These are phyloP conservation scores for Telmatherina bonti DNA, from an alignment of 2,797 vertebrate species.

Conservation along the genomic window DNA sequence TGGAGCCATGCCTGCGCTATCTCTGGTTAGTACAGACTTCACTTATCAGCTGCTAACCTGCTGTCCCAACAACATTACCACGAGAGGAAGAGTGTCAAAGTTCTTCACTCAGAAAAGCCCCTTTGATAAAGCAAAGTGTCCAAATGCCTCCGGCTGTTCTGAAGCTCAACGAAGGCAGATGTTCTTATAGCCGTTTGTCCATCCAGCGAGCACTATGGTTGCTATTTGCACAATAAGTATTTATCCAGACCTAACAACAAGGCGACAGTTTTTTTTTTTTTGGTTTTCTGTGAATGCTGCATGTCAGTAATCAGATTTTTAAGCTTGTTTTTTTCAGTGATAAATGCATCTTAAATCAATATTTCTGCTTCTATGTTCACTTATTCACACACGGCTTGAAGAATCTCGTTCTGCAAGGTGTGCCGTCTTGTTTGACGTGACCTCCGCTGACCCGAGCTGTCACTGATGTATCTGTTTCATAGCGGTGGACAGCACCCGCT, in stretches of 20 bases:
- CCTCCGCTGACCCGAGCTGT: conserved; percentile 56
- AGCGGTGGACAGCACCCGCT: conserved; percentile 35
- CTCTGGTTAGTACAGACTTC: conserved; percentile 14
- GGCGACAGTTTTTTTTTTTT: too few species aligned
- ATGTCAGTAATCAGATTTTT: too few species aligned
- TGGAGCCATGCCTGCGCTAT: conserved; percentile 13
- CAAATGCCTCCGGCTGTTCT: neutral
- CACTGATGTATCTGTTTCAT: conserved; percentile 61
- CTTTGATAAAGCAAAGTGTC: neutral
- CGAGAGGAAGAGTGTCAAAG: conserved; percentile 9
- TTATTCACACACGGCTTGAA: neutral
- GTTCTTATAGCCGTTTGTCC: neutral
- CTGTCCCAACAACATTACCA: conserved; percentile 1
- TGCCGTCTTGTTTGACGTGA: conserved; percentile 7
- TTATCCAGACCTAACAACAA: too few species aligned
- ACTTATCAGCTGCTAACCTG: conserved; percentile 33
- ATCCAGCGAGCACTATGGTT: neutral
- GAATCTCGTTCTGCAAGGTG: conserved; percentile 4
- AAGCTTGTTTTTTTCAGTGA: too few species aligned
- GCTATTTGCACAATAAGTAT: neutral
- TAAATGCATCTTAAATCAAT: neutral
- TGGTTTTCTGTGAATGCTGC: neutral
- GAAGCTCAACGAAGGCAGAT: neutral
- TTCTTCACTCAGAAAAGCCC: neutral
- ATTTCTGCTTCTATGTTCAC: neutral